Conservation (phyloP, 2,888 invertebrate species). For the Platypus cylindrus region DNA sequence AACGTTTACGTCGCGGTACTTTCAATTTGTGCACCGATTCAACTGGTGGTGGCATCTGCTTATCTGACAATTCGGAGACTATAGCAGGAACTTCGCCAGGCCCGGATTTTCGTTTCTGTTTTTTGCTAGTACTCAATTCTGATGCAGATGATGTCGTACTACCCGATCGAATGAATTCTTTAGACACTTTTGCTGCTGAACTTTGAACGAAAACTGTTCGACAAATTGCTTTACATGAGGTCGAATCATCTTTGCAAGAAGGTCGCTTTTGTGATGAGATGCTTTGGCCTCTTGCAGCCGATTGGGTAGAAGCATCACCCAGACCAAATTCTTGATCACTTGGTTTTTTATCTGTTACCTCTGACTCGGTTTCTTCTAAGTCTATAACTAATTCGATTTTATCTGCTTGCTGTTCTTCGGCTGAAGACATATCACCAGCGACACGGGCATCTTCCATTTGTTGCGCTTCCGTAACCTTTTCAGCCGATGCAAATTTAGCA, state of each 20-base stretch:
- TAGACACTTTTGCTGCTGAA: slow-evolving; percentile 5
- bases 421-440: not conserved
- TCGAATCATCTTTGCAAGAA: slow-evolving; percentile 11
- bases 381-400: no score
- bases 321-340: no score
- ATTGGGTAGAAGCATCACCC: slow-evolving; percentile 4
- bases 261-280: slow-evolving; percentile 8
- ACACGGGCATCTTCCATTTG: not conserved
- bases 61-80: slow-evolving; percentile 17
- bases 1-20: slow-evolving; percentile 14
- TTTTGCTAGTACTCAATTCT: slow-evolving; percentile 5
- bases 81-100: slow-evolving; percentile 19
- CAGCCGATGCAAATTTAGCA: not conserved
- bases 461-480: not conserved
- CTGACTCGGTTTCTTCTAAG: no score
- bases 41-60: slow-evolving; percentile 7
- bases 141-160: slow-evolving; percentile 7
- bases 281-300: slow-evolving; percentile 1
- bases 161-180: slow-evolving; percentile 6
- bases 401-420: no score
- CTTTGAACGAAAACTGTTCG: slow-evolving; percentile 10
- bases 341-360: no score
- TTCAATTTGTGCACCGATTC: slow-evolving; percentile 8
- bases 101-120: slow-evolving; percentile 8
- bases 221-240: slow-evolving; percentile 11